Evolutionary conservation across 1,140 invertebrate species (phyloP).

Genomic region (Pristionchus pacificus): DNA sequence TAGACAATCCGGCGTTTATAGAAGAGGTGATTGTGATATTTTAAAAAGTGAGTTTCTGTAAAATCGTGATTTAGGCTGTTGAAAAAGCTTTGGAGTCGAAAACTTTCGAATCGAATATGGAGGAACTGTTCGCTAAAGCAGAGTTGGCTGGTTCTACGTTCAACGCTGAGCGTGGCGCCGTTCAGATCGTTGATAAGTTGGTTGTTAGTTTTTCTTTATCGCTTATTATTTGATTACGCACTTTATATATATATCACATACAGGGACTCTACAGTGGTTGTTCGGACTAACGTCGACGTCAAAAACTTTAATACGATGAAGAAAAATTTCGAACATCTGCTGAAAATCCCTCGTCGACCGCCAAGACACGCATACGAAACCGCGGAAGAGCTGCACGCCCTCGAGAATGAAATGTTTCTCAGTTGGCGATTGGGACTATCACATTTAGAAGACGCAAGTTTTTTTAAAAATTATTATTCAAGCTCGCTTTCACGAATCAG

Average conservation of each 20-base stretch:
- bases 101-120: conserved; percentile 87
- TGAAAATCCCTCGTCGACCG: conserved; percentile 71
- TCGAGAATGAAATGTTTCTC: conserved; percentile 47
- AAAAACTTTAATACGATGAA: conserved; percentile 66
- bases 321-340: conserved; percentile 66
- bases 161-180: conserved; percentile 58
- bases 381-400: conserved; percentile 47
- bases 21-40: conserved; percentile 22
- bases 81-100: conserved; percentile 62
- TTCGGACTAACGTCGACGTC: conserved; percentile 67
- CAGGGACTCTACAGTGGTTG: conserved; percentile 71
- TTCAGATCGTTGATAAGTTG: conserved; percentile 40
- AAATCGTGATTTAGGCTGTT: conserved; percentile 30
- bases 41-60: conserved; percentile 12
- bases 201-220: conserved; percentile 4
- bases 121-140: conserved; percentile 90
- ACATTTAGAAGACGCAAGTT: conserved; percentile 45
- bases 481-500: no score
- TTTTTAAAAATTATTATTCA: conserved; percentile 29
- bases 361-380: conserved; percentile 34
- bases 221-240: neutral
- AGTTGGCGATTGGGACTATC: conserved; percentile 47
- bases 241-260: conserved; percentile 52
- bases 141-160: conserved; percentile 89
- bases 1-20: conserved; percentile 33